Percentiles rank a stretch among this genome's conserved stretches.
These are phyloP conservation scores for Ciconia boyciana DNA, from an alignment of 2,113 vertebrate species.

Conservation along the genomic window DNA sequence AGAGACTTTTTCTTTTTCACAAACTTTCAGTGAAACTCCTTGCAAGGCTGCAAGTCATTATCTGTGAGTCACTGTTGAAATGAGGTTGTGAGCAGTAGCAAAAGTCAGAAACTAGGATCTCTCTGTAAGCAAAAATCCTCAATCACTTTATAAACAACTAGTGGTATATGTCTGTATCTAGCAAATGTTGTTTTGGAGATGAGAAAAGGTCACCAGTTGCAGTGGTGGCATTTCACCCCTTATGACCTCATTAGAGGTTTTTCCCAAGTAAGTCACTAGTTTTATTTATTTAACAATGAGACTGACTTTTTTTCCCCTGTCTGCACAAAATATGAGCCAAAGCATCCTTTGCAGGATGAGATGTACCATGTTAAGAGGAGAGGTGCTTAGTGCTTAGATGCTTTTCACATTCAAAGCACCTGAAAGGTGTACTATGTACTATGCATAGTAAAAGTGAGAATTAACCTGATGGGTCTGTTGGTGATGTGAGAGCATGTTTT, in stretches of 20 bases:
- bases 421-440: background rate
- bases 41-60: background rate
- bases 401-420: background rate
- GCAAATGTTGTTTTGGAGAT: background rate
- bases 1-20: background rate
- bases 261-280: background rate
- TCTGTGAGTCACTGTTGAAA: background rate
- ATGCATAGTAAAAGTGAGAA: background rate
- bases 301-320: background rate
- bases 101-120: background rate
- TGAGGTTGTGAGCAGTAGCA: background rate
- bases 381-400: background rate
- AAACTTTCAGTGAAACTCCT: background rate
- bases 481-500: background rate
- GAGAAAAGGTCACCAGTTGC: background rate
- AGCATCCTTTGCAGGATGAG: background rate
- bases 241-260: slow-evolving; percentile 19
- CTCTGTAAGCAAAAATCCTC: background rate
- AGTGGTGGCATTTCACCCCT: background rate
- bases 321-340: background rate
- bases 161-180: background rate
- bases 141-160: background rate
- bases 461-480: background rate
- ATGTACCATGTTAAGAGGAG: background rate
- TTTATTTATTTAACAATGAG: background rate